Evolutionary conservation across 2,797 vertebrate genomes (phyloP).

Genomic region (Chiroxiphia lanceolata): DNA sequence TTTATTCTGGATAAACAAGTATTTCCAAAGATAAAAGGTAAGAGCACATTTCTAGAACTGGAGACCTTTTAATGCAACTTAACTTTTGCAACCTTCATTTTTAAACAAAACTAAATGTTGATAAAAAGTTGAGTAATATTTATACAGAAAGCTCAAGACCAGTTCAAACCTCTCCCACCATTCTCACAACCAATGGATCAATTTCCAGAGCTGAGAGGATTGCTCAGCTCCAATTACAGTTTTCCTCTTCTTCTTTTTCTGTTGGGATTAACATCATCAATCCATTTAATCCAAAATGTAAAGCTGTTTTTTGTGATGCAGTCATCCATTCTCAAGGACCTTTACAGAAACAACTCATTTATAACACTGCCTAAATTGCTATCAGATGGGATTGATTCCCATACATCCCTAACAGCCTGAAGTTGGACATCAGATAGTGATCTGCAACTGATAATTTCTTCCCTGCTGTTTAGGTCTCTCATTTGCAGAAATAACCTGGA

Average conservation of each 20-base stretch:
- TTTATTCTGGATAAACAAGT: conserved; percentile 41
- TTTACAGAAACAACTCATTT: conserved; percentile 57
- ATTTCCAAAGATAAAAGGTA: conserved; percentile 36
- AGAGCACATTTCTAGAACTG: conserved; percentile 25
- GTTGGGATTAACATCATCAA: conserved; percentile 44
- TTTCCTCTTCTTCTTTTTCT: conserved; percentile 33
- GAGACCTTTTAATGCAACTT: not conserved
- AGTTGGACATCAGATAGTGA: conserved; percentile 3
- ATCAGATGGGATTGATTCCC: conserved; percentile 58
- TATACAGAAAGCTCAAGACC: not conserved
- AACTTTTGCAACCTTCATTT: not conserved
- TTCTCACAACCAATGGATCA: not conserved
- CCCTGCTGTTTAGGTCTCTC: not conserved
- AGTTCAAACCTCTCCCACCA: not conserved
- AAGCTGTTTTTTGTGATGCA: conserved; percentile 49
- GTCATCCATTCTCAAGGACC: conserved; percentile 52
- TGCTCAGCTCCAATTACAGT: not conserved
- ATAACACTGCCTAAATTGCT: conserved; percentile 45
- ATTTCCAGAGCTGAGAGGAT: conserved; percentile 18
- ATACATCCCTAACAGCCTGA: conserved; percentile 17
- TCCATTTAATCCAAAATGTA: conserved; percentile 57
- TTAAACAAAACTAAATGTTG: not conserved
- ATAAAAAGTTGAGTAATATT: not conserved
- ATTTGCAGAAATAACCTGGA: conserved; percentile 6
- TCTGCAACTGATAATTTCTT: conserved; percentile 38